These are phyloP conservation scores for Pangasius sanitwongsei DNA, from an alignment of 2,797 vertebrate species.

Conservation along the genomic window DNA sequence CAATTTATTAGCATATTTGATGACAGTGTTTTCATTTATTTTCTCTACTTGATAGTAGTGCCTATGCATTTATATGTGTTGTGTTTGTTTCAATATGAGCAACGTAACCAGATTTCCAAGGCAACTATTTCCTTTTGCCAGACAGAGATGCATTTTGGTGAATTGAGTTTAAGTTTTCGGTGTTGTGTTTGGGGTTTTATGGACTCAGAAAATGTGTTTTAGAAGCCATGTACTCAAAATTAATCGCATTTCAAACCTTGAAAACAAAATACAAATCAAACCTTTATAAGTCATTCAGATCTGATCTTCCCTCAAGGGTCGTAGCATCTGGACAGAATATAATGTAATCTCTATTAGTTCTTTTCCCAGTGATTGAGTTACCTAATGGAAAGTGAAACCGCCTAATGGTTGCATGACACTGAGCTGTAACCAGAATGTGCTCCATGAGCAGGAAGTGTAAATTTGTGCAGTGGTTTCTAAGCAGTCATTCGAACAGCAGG, in stretches of 20 bases:
- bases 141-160: too few relatives aligned
- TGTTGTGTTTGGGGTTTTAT: too few relatives aligned
- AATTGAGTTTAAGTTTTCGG: neutral
- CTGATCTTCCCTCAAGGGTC: conserved; percentile 52
- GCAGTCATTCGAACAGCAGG: conserved; percentile 32
- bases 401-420: conserved; percentile 35
- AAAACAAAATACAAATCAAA: conserved; percentile 9
- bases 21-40: neutral
- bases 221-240: conserved; percentile 1
- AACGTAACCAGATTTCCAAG: neutral
- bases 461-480: conserved; percentile 23
- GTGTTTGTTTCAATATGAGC: neutral
- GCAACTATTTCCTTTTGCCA: neutral
- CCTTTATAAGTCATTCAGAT: conserved; percentile 51
- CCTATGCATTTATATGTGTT: neutral
- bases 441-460: conserved; percentile 10
- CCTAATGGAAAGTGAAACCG: conserved; percentile 48
- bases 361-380: conserved; percentile 45
- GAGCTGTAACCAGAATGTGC: conserved; percentile 14
- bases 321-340: conserved; percentile 44
- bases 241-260: conserved; percentile 1
- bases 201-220: neutral
- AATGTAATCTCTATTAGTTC: conserved; percentile 45
- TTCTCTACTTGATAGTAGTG: neutral
- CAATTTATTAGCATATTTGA: neutral